These are phyloP conservation scores for Macrotus californicus DNA, from an alignment of 2,113 vertebrate species.

Conservation along the genomic window DNA sequence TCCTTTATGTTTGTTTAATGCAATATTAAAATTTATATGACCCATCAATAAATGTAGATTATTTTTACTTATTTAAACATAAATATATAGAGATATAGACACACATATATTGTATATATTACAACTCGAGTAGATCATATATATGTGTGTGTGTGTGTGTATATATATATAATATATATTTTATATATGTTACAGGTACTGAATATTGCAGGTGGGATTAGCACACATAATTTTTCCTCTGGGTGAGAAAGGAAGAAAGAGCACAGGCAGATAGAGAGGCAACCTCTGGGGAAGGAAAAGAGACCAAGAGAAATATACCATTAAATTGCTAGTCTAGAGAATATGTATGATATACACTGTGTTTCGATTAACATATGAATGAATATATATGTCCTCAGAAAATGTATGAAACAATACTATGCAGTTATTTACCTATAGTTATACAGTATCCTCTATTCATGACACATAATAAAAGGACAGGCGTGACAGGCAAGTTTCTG, in stretches of 20 bases:
- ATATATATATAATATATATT: neutral
- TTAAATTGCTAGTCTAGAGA: neutral
- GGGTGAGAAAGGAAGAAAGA: neutral
- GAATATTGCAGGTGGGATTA: neutral
- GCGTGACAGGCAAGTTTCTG: accelerated
- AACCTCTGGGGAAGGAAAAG: neutral
- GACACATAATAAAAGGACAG: neutral
- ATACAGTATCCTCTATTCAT: neutral
- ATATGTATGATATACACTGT: no score
- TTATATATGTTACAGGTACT: neutral
- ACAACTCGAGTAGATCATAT: no score
- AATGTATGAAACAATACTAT: neutral
- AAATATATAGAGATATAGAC: neutral
- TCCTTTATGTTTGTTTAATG: neutral
- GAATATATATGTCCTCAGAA: neutral
- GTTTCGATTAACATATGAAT: neutral
- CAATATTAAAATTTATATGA: neutral
- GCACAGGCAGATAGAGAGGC: neutral
- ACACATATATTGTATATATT: neutral
- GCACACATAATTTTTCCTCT: neutral
- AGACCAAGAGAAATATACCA: neutral
- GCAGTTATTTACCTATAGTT: neutral
- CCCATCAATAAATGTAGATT: neutral
- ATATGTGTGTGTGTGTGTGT: no score
- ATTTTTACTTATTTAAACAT: neutral